Percentiles rank a stretch among this genome's conserved stretches.
phyloP scores from a whole-genome alignment of 2,888 invertebrate genomes.

The Leptothorax acervorum region DNA sequence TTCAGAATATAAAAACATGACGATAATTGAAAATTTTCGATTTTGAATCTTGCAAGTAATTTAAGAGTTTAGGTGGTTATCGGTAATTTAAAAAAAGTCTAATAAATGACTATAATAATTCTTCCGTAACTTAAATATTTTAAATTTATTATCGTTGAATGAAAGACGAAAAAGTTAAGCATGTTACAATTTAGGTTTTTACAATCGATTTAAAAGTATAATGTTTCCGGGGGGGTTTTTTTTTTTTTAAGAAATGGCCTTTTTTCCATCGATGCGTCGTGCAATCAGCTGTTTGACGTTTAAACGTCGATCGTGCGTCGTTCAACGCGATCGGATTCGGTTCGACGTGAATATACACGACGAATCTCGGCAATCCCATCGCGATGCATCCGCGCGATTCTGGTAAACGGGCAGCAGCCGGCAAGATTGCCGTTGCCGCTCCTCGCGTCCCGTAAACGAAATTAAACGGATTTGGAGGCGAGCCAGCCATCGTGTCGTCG shows the following conservation, averaged over 20 bases:
- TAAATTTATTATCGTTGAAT: background rate
- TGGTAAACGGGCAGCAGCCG: constrained; percentile 31
- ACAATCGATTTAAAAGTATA: background rate
- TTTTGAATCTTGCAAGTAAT: background rate
- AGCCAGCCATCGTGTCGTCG: constrained; percentile 76
- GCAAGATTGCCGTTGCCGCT: constrained; percentile 26
- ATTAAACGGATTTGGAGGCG: constrained; percentile 79
- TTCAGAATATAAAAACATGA: background rate
- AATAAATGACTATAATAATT: background rate
- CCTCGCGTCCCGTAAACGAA: constrained; percentile 76
- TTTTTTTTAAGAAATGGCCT: background rate
- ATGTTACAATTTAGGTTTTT: too few species aligned
- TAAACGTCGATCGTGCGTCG: constrained; percentile 22
- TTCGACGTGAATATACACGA: constrained; percentile 24
- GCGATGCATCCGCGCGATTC: constrained; percentile 42
- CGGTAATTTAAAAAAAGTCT: background rate
- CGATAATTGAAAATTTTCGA: background rate
- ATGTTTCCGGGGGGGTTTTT: background rate
- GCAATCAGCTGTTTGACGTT: constrained; percentile 35
- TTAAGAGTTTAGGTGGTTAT: background rate
- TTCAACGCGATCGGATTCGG: background rate
- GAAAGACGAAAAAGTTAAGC: background rate
- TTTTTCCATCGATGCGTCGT: background rate
- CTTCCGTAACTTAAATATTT: constrained; percentile 5
- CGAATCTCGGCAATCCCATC: constrained; percentile 23